Conservation (phyloP, 2,888 invertebrate species). For the Meandrusa payeni region DNA sequence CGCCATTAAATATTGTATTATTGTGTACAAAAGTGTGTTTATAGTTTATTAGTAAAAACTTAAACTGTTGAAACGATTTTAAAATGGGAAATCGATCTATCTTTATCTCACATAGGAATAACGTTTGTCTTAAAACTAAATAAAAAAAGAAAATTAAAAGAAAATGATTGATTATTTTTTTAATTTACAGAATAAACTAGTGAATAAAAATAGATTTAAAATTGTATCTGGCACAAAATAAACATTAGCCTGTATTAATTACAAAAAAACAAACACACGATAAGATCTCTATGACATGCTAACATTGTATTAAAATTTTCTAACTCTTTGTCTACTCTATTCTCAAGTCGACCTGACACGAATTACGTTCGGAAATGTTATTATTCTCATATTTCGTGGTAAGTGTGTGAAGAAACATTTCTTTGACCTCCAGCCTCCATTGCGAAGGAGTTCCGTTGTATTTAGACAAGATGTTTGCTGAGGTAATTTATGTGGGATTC, state of each 20-base stretch:
- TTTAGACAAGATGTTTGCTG: conserved; percentile 63
- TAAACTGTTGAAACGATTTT: no score
- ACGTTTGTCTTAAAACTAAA: no score
- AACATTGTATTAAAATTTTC: background rate
- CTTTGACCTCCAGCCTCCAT: conserved; percentile 37
- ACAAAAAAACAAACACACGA: conserved; percentile 7
- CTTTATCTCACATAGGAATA: no score
- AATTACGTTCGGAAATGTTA: conserved; percentile 21
- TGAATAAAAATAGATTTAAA: no score
- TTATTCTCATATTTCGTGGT: conserved; percentile 25
- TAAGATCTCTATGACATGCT: background rate
- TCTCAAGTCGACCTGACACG: conserved; percentile 24
- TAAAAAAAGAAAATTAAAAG: no score
- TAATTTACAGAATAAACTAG: no score
- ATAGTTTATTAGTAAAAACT: no score
- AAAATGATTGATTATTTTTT: no score
- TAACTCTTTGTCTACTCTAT: conserved; percentile 8
- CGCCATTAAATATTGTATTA: no score
- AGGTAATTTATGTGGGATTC: conserved; percentile 55
- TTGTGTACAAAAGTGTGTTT: no score
- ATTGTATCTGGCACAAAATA: background rate
- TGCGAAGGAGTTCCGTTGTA: conserved; percentile 50
- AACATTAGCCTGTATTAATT: conserved; percentile 9
- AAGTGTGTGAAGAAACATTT: conserved; percentile 36
- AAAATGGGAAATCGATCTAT: no score